Evolutionary conservation across 23 tunicate genomes (phyloP).

Genomic region (Halocynthia aurantium): DNA sequence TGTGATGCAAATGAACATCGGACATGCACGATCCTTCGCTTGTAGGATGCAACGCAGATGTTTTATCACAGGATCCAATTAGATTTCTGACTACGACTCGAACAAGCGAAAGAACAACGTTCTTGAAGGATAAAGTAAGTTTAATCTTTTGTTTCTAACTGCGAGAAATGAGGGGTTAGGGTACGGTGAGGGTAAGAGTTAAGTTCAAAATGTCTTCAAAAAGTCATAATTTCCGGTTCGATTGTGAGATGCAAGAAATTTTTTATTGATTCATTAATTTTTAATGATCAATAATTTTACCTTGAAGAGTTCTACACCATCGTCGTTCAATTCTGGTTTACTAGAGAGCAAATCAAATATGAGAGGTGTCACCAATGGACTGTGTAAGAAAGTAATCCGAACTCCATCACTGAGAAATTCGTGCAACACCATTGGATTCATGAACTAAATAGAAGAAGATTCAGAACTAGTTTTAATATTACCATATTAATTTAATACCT

Average conservation of each 20-base stretch:
- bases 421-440: conserved; percentile 42
- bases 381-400: conserved; percentile 43
- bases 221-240: too few species aligned
- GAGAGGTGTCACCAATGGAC: conserved; percentile 46
- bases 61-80: conserved; percentile 22
- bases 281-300: not conserved
- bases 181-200: too few species aligned
- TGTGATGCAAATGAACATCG: too few species aligned
- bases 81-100: conserved; percentile 20
- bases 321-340: conserved; percentile 19
- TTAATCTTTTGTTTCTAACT: not conserved
- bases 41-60: not conserved
- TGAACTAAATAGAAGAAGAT: conserved; percentile 16
- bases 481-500: too few species aligned
- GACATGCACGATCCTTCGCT: conserved; percentile 14
- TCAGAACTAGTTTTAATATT: not conserved
- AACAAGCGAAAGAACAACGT: conserved; percentile 19
- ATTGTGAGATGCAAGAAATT: too few species aligned
- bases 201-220: too few species aligned
- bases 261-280: too few species aligned
- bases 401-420: conserved; percentile 49
- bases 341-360: conserved; percentile 14
- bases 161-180: too few species aligned
- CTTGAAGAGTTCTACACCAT: conserved; percentile 28
- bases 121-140: not conserved